Conservation (phyloP, 2,797 vertebrate species). For the Fratercula arctica region DNA sequence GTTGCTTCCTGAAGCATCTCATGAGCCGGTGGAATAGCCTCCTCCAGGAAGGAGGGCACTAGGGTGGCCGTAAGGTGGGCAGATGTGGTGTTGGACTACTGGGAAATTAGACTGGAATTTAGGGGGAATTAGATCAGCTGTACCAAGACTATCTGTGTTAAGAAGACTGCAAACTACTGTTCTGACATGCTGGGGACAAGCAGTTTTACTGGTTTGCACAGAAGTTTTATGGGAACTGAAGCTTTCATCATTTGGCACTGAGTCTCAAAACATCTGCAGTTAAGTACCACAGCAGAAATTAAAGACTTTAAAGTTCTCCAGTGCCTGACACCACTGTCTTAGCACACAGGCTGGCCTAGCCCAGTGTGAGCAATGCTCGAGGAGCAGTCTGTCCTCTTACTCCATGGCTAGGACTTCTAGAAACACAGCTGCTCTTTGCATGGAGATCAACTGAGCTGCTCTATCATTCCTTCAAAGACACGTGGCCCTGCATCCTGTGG, state of each 20-base stretch:
- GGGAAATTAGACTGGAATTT: neutral
- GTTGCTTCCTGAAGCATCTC: neutral
- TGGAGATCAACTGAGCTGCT: neutral
- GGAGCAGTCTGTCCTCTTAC: neutral
- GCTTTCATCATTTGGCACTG: accelerated
- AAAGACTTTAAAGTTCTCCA: neutral
- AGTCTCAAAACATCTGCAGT: neutral
- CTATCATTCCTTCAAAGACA: neutral
- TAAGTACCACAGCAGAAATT: neutral
- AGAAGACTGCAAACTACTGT: neutral
- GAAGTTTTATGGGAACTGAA: neutral
- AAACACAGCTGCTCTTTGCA: neutral
- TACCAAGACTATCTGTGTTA: neutral
- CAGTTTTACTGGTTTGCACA: neutral
- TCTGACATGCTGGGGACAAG: neutral
- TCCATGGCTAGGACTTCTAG: neutral
- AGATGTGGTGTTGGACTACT: neutral
- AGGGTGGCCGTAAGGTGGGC: neutral
- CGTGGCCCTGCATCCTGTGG: neutral
- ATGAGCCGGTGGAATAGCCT: neutral
- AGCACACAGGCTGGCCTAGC: neutral
- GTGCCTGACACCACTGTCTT: neutral
- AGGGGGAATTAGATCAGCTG: neutral
- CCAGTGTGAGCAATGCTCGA: neutral
- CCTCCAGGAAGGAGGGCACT: neutral